A percentile compares a stretch with the other conserved stretches of the same genome.
These are phyloP conservation scores for Bugulina stolonifera DNA, from an alignment of 2,888 invertebrate genomes.

Conservation along the genomic window DNA sequence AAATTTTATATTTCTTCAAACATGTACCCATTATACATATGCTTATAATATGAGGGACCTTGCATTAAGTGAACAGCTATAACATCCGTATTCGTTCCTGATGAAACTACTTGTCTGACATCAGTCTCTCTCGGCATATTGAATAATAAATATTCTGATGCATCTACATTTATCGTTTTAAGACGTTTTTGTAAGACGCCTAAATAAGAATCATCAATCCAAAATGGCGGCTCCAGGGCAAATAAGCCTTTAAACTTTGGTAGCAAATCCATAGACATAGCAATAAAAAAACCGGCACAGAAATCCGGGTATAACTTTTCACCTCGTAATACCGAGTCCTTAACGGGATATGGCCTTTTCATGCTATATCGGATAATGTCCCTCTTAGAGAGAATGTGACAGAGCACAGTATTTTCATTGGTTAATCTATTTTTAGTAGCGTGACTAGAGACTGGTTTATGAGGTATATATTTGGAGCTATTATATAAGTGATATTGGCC, in stretches of 20 bases:
- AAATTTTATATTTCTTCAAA: no score
- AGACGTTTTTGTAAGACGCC: not conserved
- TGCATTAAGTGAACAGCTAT: not conserved
- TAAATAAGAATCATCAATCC: constrained; percentile 8
- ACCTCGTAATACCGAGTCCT: not conserved
- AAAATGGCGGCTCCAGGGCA: constrained; percentile 12
- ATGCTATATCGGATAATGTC: not conserved
- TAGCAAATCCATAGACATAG: not conserved
- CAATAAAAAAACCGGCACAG: constrained; percentile 9
- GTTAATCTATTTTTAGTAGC: not conserved
- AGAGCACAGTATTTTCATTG: not conserved
- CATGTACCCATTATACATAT: no score
- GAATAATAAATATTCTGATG: not conserved
- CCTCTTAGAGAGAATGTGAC: not conserved
- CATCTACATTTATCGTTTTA: constrained; percentile 1
- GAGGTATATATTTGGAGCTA: not conserved
- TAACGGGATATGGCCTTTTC: not conserved
- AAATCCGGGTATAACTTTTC: constrained; percentile 11
- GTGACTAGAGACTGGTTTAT: no score
- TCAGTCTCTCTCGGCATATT: not conserved
- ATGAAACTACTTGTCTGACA: not conserved
- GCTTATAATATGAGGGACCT: not conserved
- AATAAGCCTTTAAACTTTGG: not conserved
- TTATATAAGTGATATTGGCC: not conserved
- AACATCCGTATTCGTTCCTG: not conserved